Evolutionary conservation across 2,888 invertebrate species (phyloP).

Genomic region (Agonopterix arenella): DNA sequence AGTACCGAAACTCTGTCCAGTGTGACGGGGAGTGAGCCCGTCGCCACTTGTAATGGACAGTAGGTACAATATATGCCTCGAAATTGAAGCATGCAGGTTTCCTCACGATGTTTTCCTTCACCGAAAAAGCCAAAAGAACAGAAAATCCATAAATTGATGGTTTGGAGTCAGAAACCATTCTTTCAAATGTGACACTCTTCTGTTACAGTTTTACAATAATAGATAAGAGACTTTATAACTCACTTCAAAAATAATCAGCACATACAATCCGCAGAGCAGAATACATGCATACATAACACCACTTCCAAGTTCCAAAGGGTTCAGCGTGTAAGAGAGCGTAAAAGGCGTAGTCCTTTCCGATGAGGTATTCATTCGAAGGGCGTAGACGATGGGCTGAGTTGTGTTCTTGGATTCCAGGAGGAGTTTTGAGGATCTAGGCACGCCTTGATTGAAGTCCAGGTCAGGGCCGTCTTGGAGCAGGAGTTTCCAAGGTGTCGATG

Average conservation of each 20-base stretch:
- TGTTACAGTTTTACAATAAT: no score
- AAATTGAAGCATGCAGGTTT: no score
- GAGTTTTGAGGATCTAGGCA: conserved; percentile 56
- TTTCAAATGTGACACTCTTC: no score
- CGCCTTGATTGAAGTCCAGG: conserved; percentile 76
- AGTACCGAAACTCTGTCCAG: no score
- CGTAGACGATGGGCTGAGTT: conserved; percentile 15
- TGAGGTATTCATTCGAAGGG: conserved; percentile 33
- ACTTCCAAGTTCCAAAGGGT: conserved; percentile 77
- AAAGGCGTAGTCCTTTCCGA: conserved; percentile 40
- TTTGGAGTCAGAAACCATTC: no score
- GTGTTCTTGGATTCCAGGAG: conserved; percentile 25
- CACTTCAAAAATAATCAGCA: conserved; percentile 88
- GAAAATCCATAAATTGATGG: no score
- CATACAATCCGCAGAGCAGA: conserved; percentile 82
- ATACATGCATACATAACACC: conserved; percentile 82
- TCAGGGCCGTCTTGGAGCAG: conserved; percentile 74
- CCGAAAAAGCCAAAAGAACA: no score
- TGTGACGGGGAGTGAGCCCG: no score
- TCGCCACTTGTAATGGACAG: no score
- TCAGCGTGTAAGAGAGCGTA: conserved; percentile 67
- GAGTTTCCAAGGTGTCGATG: conserved; percentile 77
- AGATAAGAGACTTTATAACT: conserved; percentile 9
- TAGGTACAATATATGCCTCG: no score
- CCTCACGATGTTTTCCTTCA: no score